phyloP scores from a whole-genome alignment of 2,888 invertebrate genomes.

The Oscheius sp. region DNA sequence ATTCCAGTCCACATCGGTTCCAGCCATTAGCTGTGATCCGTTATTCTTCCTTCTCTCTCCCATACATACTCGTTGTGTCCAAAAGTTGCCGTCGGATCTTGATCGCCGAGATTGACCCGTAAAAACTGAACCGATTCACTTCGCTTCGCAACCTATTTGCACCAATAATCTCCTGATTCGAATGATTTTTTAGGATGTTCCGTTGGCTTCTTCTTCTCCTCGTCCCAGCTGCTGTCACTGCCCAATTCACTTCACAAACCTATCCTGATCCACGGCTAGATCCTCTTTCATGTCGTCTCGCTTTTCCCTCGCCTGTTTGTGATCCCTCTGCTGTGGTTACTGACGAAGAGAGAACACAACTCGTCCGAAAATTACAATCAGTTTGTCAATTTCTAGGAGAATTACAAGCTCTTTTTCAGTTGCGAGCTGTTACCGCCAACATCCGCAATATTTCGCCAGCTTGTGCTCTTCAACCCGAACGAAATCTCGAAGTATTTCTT shows the following conservation, averaged over 20 bases:
- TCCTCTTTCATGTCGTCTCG: conserved; percentile 54
- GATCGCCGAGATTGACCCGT: not conserved
- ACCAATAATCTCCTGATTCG: not conserved
- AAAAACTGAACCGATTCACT: not conserved
- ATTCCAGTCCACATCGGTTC: not conserved
- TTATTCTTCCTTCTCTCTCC: not conserved
- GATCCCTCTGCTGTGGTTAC: conserved; percentile 67
- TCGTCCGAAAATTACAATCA: conserved; percentile 61
- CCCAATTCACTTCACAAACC: conserved; percentile 66
- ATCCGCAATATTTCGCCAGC: conserved; percentile 66
- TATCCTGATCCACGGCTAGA: conserved; percentile 65
- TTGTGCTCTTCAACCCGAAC: conserved; percentile 58
- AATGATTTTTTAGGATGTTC: not conserved
- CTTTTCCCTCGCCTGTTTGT: conserved; percentile 57
- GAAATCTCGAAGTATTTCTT: conserved; percentile 55
- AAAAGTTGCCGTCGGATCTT: too few relatives aligned
- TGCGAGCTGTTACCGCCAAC: conserved; percentile 60
- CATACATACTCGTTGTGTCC: not conserved
- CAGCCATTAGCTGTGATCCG: too few relatives aligned
- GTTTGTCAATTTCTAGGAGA: conserved; percentile 31
- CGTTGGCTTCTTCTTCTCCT: conserved; percentile 25
- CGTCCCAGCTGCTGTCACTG: conserved; percentile 24
- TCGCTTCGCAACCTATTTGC: not conserved
- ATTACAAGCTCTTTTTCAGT: conserved; percentile 45
- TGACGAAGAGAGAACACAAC: conserved; percentile 60